Base-by-base conservation (phyloP, 30 jellyfish, hydroid and myxozoan genomes). In the Aurelia aurita region DNA sequence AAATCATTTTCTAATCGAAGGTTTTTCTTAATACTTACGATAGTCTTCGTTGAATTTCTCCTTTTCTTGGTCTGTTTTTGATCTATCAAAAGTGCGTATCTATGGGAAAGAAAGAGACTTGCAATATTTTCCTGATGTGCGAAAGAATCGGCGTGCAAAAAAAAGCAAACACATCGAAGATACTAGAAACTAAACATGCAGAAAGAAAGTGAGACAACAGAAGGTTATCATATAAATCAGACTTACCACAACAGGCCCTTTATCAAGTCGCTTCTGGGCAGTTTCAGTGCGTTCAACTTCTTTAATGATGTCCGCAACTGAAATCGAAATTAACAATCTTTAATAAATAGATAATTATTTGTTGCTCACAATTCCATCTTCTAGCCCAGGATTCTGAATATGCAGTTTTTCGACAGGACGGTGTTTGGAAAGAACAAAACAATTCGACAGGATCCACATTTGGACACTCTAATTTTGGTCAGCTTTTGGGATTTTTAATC, bases 31-130 rank as follows among this genome's bases (percentile, higher is more conserved):
- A 39, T 35, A 76, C 90, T 80, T 29, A 80, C 90, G 53, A 31
- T 80, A 65, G 6, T 64, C 39, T 46, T 20, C 64, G 43, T 71
- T 46, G 47, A 80, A 65, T 26, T 80, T 39, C 28, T 80, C 82
- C 34, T 80, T 80, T 1, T 80, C 90, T 32, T 23, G 35, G 39
- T 65, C 90, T n/a, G 82, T 80, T 53, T 80, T 80, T 26, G 90
- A 61, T 19, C 66, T 3, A 29, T 80, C 90, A 65, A 43, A 65
- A 19, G 90, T 80, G 22, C 55, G 82, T 21, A 80, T 28, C 90
- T 80, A 67, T n/a, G 47, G 69, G 2, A 66, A n/a, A 45, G 22
- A 3, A 22, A 29, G 16, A 26, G 29, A 31, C 72, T 23, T 32
- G n/a, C 9, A 16, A 49, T 6, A 45, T 11, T 15, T 23, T 15